Percentiles rank a stretch among this genome's conserved stretches.
Conservation (phyloP, 2,113 vertebrate species). For the rat (Rattus norvegicus) region GRCr8 NC_086038.1:35614001-35614500, state of each 20-base stretch:
- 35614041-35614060: background rate
- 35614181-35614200: rapidly evolving
- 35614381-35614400: background rate
- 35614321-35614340: background rate
- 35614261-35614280: background rate
- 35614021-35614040: background rate
- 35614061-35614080: background rate
- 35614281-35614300: background rate
- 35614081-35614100: background rate
- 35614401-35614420: background rate
- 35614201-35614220: background rate
- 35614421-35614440: background rate
- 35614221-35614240: background rate
- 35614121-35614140: background rate
- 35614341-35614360: background rate
- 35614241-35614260: background rate
- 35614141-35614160: background rate
- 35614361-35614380: background rate
- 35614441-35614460: background rate
- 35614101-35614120: background rate
- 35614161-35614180: background rate
- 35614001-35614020: background rate
- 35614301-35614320: background rate
- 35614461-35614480: background rate
- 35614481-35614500: background rate